A percentile compares a stretch with the other conserved stretches of the same genome.
Conservation (phyloP, 2,888 invertebrate genomes). For the Euproctis similis region DNA sequence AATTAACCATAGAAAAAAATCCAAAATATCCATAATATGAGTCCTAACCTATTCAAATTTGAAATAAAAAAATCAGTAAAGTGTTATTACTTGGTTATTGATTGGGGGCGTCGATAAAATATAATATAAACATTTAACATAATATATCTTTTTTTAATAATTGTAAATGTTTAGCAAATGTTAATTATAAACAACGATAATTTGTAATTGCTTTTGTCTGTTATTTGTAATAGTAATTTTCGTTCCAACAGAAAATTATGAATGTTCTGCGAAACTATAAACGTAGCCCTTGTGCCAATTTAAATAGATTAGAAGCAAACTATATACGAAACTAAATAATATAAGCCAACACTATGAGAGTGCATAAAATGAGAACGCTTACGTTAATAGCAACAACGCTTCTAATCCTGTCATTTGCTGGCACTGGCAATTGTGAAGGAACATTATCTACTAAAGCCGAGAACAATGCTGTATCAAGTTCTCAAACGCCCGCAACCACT, state of each 20-base stretch:
- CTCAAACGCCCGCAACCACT: slow-evolving; percentile 33
- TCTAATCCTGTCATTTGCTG: slow-evolving; percentile 48
- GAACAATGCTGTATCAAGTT: slow-evolving; percentile 43
- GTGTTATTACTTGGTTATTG: too few species aligned
- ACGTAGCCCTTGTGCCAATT: slow-evolving; percentile 10
- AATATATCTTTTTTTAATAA: too few species aligned
- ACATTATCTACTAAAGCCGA: slow-evolving; percentile 35
- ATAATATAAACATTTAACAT: too few species aligned
- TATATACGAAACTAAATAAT: slow-evolving; percentile 7
- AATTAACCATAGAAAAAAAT: too few species aligned
- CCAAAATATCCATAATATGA: too few species aligned
- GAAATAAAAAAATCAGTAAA: too few species aligned
- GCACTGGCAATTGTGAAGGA: slow-evolving; percentile 38
- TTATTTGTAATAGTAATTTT: too few species aligned
- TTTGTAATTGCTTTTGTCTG: too few species aligned
- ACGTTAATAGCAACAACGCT: slow-evolving; percentile 36
- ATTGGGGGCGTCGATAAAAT: too few species aligned
- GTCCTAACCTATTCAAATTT: too few species aligned
- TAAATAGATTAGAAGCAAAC: slow-evolving; percentile 3
- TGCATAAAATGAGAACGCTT: slow-evolving; percentile 24
- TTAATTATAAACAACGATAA: too few species aligned
- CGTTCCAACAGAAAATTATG: slow-evolving; percentile 11
- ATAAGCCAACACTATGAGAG: slow-evolving; percentile 23
- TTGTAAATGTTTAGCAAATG: too few species aligned
- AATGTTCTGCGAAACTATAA: slow-evolving; percentile 5